Conservation (phyloP, 2,797 vertebrate genomes). For the Nannoperca australis region DNA sequence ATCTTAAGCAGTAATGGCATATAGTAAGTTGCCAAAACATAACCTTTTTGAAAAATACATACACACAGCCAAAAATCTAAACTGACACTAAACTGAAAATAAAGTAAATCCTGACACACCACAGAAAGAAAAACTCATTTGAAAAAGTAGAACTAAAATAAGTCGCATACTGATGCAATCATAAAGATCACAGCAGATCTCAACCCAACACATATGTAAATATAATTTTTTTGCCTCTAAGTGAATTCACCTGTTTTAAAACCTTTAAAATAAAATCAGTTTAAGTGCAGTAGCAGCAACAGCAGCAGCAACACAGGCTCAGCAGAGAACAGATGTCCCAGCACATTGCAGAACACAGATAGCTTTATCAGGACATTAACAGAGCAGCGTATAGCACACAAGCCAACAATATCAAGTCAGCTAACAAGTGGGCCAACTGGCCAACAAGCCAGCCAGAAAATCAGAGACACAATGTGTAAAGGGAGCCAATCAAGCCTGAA, state of each 20-base stretch:
- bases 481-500: constrained; percentile 56
- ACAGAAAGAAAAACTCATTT: constrained; percentile 1
- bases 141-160: constrained; percentile 9
- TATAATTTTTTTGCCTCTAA: constrained; percentile 16
- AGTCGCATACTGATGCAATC: constrained; percentile 27
- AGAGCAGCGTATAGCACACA: constrained; percentile 56
- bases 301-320: constrained; percentile 54
- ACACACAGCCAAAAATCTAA: neutral
- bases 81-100: neutral
- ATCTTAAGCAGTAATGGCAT: neutral
- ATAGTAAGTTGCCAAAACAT: neutral
- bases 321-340: constrained; percentile 70
- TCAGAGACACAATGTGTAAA: constrained; percentile 54
- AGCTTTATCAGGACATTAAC: constrained; percentile 77
- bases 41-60: neutral
- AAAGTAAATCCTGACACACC: neutral
- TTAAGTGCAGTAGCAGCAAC: constrained; percentile 46
- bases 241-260: constrained; percentile 40
- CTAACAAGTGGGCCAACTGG: constrained; percentile 74
- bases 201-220: constrained; percentile 20
- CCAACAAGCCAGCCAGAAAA: constrained; percentile 63
- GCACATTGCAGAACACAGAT: constrained; percentile 73
- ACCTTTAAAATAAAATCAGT: constrained; percentile 54
- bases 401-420: constrained; percentile 77
- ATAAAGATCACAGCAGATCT: constrained; percentile 15